These are phyloP conservation scores for Dryobota labecula DNA, from an alignment of 2,888 invertebrate species.

Conservation along the genomic window DNA sequence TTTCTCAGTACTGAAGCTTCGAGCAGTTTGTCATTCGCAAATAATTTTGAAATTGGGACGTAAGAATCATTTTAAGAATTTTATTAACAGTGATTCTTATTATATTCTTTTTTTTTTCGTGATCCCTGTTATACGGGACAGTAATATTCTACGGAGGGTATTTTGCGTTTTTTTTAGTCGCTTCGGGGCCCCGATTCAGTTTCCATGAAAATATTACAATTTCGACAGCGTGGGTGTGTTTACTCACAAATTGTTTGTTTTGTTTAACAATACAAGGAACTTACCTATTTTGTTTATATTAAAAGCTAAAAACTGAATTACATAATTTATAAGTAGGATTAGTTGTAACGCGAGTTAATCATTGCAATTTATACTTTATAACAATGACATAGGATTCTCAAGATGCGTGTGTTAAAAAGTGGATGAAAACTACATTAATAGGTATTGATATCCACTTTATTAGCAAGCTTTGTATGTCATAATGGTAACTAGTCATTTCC, in stretches of 20 bases:
- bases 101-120: neutral
- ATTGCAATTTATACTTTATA: neutral
- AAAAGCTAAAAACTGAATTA: neutral
- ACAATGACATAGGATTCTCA: neutral
- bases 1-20: slow-evolving; percentile 5
- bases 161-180: too few species aligned
- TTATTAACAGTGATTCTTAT: neutral
- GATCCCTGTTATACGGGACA: neutral
- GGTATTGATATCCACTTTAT: too few species aligned
- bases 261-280: neutral
- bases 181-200: neutral
- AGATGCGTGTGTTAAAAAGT: too few species aligned
- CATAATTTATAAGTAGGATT: neutral
- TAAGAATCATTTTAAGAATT: neutral
- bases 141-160: too few species aligned
- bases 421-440: too few species aligned
- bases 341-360: neutral
- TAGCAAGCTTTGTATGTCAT: too few species aligned
- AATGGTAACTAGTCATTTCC: too few species aligned
- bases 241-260: neutral
- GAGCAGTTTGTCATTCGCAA: neutral
- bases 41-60: neutral
- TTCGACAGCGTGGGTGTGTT: neutral
- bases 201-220: slow-evolving; percentile 10
- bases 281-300: neutral